Evolutionary conservation across 2,888 invertebrate genomes (phyloP).

Genomic region (Brenthis ino): DNA sequence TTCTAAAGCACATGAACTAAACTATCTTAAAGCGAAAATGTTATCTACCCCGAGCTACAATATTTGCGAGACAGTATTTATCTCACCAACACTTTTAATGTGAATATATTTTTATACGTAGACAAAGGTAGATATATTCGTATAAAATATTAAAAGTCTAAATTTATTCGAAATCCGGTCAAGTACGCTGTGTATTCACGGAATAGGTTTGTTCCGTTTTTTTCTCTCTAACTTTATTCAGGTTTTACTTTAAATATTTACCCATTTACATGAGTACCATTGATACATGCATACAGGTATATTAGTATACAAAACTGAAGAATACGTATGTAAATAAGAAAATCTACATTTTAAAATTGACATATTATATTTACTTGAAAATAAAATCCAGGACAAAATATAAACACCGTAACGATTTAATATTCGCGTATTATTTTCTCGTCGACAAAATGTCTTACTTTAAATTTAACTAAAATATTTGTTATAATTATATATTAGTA

Average conservation of each 20-base stretch:
- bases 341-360: too few species aligned
- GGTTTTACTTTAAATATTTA: not conserved
- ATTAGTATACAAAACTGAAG: too few species aligned
- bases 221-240: slow-evolving; percentile 15
- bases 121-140: slow-evolving; percentile 4
- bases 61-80: slow-evolving; percentile 2
- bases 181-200: slow-evolving; percentile 12
- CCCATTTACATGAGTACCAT: not conserved
- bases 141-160: slow-evolving; percentile 13
- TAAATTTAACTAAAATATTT: too few species aligned
- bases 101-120: not conserved
- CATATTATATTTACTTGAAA: too few species aligned
- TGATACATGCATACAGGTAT: too few species aligned
- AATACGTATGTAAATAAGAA: too few species aligned
- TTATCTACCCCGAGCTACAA: not conserved
- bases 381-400: too few species aligned
- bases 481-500: too few species aligned
- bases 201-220: slow-evolving; percentile 20
- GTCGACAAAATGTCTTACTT: too few species aligned
- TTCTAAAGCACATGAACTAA: not conserved
- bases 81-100: not conserved
- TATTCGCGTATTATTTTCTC: too few species aligned
- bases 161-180: slow-evolving; percentile 14
- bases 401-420: too few species aligned
- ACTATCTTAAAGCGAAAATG: not conserved